These are phyloP conservation scores for Leucophenga varia DNA, from an alignment of 1,140 invertebrate genomes.

Conservation along the genomic window DNA sequence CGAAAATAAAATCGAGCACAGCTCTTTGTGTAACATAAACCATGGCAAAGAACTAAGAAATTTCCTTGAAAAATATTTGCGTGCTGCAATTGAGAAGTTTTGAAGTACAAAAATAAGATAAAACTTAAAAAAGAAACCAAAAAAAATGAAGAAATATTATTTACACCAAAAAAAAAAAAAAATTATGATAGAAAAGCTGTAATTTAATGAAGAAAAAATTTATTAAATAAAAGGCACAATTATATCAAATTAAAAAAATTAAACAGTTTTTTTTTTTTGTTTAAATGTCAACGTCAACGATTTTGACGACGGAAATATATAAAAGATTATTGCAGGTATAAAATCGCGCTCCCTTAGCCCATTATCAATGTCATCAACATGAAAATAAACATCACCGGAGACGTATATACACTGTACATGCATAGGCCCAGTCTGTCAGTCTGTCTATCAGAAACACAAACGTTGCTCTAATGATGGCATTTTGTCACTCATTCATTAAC, in stretches of 20 bases:
- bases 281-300: constrained; percentile 31
- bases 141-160: constrained; percentile 6
- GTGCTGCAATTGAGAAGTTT: constrained; percentile 15
- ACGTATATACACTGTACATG: no score
- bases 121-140: neutral
- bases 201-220: no score
- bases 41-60: constrained; percentile 17
- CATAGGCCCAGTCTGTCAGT: no score
- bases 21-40: no score
- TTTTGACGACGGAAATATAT: neutral
- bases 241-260: constrained; percentile 53
- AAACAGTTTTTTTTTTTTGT: no score
- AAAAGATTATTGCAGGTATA: no score
- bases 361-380: constrained; percentile 42
- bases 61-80: constrained; percentile 16
- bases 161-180: no score
- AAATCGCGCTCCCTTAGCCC: no score
- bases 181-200: no score
- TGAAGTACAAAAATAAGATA: constrained; percentile 2
- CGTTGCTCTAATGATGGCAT: constrained; percentile 8
- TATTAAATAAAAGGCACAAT: constrained; percentile 46
- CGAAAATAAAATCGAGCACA: no score
- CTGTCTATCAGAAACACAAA: no score
- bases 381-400: constrained; percentile 14
- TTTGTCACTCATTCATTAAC: constrained; percentile 26